Conservation (phyloP, 2,113 vertebrate genomes). For the Paraplagusia blochii region DNA sequence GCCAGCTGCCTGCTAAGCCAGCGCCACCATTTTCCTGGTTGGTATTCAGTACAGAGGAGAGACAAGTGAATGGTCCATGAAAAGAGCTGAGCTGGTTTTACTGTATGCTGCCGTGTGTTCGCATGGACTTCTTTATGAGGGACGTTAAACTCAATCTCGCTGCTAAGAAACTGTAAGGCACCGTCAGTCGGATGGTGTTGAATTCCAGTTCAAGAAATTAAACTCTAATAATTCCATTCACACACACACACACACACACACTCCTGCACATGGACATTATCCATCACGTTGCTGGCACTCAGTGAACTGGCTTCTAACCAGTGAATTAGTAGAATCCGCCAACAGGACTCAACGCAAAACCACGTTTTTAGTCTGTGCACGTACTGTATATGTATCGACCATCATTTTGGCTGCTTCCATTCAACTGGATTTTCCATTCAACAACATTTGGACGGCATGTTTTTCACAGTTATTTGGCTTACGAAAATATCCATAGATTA, state of each 20-base stretch:
- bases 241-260: not conserved
- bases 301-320: constrained; percentile 52
- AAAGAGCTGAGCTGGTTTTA: constrained; percentile 39
- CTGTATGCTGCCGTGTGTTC: constrained; percentile 33
- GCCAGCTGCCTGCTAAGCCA: constrained; percentile 63
- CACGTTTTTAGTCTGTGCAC: too few relatives aligned
- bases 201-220: too few relatives aligned
- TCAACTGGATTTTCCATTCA: too few relatives aligned
- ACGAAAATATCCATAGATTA: too few relatives aligned
- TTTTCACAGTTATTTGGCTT: too few relatives aligned
- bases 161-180: constrained; percentile 27
- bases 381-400: too few relatives aligned
- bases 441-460: too few relatives aligned
- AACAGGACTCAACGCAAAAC: constrained; percentile 25
- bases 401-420: too few relatives aligned
- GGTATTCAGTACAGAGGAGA: constrained; percentile 52
- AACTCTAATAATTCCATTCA: too few relatives aligned
- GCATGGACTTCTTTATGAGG: constrained; percentile 17
- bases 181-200: too few relatives aligned
- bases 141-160: constrained; percentile 23
- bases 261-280: constrained; percentile 9
- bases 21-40: constrained; percentile 67
- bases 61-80: constrained; percentile 56
- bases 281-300: constrained; percentile 36
- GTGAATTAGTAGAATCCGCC: constrained; percentile 58